Percentiles rank a stretch among this genome's conserved stretches.
phyloP scores from a whole-genome alignment of 2,888 invertebrate genomes.

The Acronicta leporina region DNA sequence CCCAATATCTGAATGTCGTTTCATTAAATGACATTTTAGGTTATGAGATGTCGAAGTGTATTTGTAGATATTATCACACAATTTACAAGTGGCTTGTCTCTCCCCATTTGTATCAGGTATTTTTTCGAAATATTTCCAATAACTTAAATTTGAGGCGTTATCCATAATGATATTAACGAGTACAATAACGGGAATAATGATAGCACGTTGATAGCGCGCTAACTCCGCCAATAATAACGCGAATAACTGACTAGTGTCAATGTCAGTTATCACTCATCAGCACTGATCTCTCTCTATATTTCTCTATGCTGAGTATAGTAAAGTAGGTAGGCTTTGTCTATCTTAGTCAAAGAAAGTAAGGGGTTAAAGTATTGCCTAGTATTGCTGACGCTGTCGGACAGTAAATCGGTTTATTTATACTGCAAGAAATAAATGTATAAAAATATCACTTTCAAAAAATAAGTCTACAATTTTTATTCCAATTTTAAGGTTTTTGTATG shows the following conservation, averaged over 20 bases:
- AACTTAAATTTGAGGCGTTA: not conserved
- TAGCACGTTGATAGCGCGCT: not conserved
- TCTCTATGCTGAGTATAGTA: no score
- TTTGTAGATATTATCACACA: not conserved
- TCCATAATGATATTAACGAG: not conserved
- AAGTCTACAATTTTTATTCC: no score
- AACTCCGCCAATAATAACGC: not conserved
- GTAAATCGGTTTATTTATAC: no score
- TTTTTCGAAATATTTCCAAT: constrained; percentile 2
- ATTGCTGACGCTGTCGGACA: no score
- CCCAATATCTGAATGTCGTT: not conserved
- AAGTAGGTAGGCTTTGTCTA: no score
- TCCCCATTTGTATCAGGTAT: not conserved
- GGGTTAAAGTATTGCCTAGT: no score
- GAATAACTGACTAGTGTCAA: not conserved
- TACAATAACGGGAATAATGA: not conserved
- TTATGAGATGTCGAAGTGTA: constrained; percentile 1
- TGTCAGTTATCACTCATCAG: not conserved
- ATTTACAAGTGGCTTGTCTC: not conserved
- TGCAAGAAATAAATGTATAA: no score
- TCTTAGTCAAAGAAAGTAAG: no score
- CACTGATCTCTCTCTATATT: no score
- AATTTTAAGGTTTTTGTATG: no score
- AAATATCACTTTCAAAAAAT: no score
- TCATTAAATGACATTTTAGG: not conserved